These are phyloP conservation scores for Coecobrya sp. DNA, from an alignment of 2,888 invertebrate species.

Conservation along the genomic window DNA sequence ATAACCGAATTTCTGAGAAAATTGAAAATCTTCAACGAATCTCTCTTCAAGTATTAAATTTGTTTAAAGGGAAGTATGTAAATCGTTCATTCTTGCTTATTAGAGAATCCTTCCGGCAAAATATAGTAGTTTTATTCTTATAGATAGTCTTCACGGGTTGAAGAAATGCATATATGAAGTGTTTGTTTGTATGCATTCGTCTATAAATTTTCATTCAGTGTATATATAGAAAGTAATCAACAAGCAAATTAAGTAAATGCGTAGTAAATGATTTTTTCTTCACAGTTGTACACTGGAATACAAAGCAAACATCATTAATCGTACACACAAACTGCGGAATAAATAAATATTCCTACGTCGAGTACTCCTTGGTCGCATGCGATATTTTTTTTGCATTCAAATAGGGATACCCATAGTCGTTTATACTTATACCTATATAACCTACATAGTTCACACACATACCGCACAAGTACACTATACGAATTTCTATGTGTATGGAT, in stretches of 20 bases:
- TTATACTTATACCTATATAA: too few species aligned
- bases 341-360: too few species aligned
- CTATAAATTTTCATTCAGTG: neutral
- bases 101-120: slow-evolving; percentile 26
- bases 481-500: neutral
- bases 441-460: too few species aligned
- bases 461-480: too few species aligned
- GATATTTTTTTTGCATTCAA: neutral
- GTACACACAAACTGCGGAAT: neutral
- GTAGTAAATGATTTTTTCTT: neutral
- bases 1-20: slow-evolving; percentile 61
- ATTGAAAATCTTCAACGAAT: slow-evolving; percentile 68
- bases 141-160: neutral
- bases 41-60: slow-evolving; percentile 11
- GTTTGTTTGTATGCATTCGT: too few species aligned
- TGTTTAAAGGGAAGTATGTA: slow-evolving; percentile 38
- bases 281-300: neutral
- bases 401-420: neutral
- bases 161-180: neutral
- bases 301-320: neutral
- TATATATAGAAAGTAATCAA: neutral
- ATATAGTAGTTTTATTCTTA: neutral
- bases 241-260: neutral
- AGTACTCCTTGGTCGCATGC: too few species aligned
- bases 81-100: slow-evolving; percentile 23